Percentiles rank a stretch among this genome's conserved stretches.
Conservation (phyloP, 2,113 vertebrate genomes). For the Hippoglossus stenolepis region DNA sequence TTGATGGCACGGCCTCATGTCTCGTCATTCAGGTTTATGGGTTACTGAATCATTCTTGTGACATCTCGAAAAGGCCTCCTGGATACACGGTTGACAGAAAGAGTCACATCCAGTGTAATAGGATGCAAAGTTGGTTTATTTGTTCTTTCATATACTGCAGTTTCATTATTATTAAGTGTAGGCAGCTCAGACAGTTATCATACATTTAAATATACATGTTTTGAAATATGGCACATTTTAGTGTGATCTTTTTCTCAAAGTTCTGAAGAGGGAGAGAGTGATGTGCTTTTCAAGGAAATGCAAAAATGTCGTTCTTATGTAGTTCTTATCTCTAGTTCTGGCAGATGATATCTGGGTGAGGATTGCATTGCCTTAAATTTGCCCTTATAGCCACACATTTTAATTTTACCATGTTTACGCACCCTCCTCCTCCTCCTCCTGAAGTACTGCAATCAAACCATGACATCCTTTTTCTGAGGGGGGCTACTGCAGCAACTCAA, state of each 20-base stretch:
- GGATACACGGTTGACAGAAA: background rate
- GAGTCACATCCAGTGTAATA: background rate
- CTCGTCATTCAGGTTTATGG: constrained; percentile 7
- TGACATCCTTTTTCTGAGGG: too few species aligned
- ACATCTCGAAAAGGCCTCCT: constrained; percentile 14
- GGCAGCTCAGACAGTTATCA: too few species aligned
- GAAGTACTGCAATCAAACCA: too few species aligned
- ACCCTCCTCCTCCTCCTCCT: too few species aligned
- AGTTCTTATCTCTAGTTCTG: background rate
- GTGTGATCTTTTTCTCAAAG: background rate
- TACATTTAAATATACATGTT: background rate
- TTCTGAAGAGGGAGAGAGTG: background rate
- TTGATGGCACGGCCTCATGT: constrained; percentile 23
- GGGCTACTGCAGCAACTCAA: too few species aligned
- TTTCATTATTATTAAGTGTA: too few species aligned
- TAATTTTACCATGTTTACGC: too few species aligned
- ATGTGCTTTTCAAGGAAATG: background rate
- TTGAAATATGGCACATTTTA: too few species aligned
- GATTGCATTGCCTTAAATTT: too few species aligned
- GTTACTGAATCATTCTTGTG: constrained; percentile 51
- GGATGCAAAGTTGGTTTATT: background rate
- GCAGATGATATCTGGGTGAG: too few species aligned
- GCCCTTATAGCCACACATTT: too few species aligned
- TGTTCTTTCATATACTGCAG: background rate
- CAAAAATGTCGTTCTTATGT: constrained; percentile 4